Evolutionary conservation across 2,888 invertebrate species (phyloP), one percentile per base, ranked within the genome.

Genomic region (Eupithecia inturbata): DNA sequence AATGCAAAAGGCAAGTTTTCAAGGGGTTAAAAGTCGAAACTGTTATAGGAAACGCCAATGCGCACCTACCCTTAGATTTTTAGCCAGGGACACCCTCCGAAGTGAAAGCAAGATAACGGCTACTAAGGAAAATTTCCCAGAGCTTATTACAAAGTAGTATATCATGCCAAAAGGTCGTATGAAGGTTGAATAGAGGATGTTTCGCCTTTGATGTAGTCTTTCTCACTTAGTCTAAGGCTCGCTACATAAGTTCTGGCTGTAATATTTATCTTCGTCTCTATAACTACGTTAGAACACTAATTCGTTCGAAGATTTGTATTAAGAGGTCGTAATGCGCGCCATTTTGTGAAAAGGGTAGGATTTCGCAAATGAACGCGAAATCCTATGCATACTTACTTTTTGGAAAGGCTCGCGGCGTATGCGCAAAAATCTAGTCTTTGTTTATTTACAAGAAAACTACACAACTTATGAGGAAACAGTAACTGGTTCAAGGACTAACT

Each of bases 111-210:
- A 80, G 80, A 79, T 78, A 79, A 78, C 74, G 49, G 70, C 49
- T 67, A 33, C 75, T 78, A 78, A 79, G 76, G 76, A 80, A 80
- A 75, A 77, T 77, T 79, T 80, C 70, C 71, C 76, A 53, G 72
- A 73, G 75, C 74, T 78, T 79, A 77, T 78, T 78, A 80, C 75
- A 74, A 70, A 73, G 72, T 72, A 49, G 75, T 72, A 76, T 74
- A 88, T 87, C 86, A 87, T 85, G 73, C 71, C 67, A 64, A 77
- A 76, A 78, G 71, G 74, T 68, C 77, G 62, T 64, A 68, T 73
- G 70, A 78, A 74, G 70, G 74, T 63, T 67, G 69, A 39, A 64
- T 63, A 64, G 36, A 64, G 64, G 64, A n/a, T 72, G 76, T 77
- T 74, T 68, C 57, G 71, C 68, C 74, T 78, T 78, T 78, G 78